Evolutionary conservation across 2,888 invertebrate genomes (phyloP).

Genomic region (Norana najaformis): DNA sequence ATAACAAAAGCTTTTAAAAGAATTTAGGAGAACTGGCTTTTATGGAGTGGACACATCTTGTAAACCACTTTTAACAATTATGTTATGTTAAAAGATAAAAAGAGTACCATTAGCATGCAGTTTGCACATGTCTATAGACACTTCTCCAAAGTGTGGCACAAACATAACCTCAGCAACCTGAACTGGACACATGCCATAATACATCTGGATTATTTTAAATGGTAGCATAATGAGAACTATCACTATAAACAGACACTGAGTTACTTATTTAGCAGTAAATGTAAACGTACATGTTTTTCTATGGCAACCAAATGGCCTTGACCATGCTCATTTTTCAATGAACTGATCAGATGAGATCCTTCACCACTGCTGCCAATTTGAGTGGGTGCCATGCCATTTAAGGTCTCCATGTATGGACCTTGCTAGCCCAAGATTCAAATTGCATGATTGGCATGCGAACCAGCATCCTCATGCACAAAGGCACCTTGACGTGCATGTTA

Average conservation of each 20-base stretch:
- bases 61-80: not conserved
- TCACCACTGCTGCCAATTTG: too few species aligned
- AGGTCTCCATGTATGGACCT: too few species aligned
- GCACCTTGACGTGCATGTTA: too few species aligned
- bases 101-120: too few species aligned
- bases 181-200: not conserved
- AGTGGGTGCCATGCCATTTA: too few species aligned
- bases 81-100: not conserved
- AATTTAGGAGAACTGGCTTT: not conserved
- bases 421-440: too few species aligned
- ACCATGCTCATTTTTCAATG: too few species aligned
- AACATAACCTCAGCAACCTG: not conserved
- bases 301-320: too few species aligned
- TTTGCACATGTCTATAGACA: not conserved
- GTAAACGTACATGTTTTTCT: too few species aligned
- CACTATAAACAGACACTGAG: not conserved
- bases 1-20: not conserved
- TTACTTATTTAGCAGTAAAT: not conserved
- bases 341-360: too few species aligned
- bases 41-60: not conserved
- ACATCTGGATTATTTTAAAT: not conserved
- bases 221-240: not conserved
- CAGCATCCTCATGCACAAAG: too few species aligned
- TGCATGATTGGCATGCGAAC: too few species aligned
- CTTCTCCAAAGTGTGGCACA: not conserved